These are phyloP conservation scores for Erinaceus europaeus DNA, from an alignment of 2,113 vertebrate genomes.

Conservation along the genomic window DNA sequence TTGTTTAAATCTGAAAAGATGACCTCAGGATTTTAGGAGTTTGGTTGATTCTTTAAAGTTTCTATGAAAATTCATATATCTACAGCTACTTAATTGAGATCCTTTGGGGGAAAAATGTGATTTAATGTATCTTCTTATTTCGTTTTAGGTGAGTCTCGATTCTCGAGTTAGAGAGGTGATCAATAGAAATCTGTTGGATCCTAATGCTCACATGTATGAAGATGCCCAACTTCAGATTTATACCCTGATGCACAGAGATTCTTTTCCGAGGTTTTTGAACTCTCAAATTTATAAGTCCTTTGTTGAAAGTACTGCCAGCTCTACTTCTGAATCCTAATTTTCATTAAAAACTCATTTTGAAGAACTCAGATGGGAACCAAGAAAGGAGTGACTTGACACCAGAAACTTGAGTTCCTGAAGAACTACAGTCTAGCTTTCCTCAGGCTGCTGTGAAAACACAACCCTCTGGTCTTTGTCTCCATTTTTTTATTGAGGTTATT, in stretches of 20 bases:
- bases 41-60: neutral
- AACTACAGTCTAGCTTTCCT: conserved; percentile 85
- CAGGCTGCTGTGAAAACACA: conserved; percentile 86
- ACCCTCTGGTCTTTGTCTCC: conserved; percentile 82
- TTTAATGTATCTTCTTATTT: conserved; percentile 66
- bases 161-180: conserved; percentile 90
- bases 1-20: neutral
- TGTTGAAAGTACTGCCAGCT: conserved; percentile 84
- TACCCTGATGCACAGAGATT: conserved; percentile 91
- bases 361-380: conserved; percentile 71
- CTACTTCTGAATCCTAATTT: conserved; percentile 85
- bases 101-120: neutral
- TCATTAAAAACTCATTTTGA: conserved; percentile 65
- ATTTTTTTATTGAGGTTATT: conserved; percentile 82
- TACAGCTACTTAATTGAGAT: neutral
- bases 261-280: conserved; percentile 91
- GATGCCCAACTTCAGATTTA: conserved; percentile 90
- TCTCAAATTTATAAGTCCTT: conserved; percentile 89
- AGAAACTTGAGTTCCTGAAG: conserved; percentile 83
- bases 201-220: conserved; percentile 88
- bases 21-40: neutral
- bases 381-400: conserved; percentile 82
- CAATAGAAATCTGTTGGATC: conserved; percentile 88
- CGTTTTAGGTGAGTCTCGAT: conserved; percentile 88
- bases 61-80: neutral